These are phyloP conservation scores for Engystomops pustulosus DNA, from an alignment of 2,113 vertebrate species.

Conservation along the genomic window DNA sequence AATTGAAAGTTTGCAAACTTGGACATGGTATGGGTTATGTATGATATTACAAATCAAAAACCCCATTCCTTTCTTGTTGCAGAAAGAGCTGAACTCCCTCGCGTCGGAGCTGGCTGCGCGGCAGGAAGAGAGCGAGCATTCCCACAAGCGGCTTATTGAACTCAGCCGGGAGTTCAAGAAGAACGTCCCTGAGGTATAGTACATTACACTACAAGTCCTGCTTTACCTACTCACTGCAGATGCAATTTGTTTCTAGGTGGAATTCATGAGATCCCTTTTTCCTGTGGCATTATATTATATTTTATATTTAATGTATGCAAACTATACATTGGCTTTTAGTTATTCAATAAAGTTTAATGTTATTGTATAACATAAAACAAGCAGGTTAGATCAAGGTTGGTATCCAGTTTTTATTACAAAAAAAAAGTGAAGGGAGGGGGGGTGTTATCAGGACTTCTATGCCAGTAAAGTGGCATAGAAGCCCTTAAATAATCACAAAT, in stretches of 20 bases:
- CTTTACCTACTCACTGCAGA: constrained; percentile 18
- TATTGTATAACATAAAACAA: no score
- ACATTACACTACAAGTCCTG: constrained; percentile 40
- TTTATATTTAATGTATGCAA: no score
- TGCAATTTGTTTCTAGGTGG: constrained; percentile 14
- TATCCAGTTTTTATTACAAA: no score
- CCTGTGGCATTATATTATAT: background rate
- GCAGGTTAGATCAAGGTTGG: no score
- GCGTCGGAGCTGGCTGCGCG: constrained; percentile 82
- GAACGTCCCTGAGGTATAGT: constrained; percentile 92
- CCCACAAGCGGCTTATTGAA: constrained; percentile 93
- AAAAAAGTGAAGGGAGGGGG: no score
- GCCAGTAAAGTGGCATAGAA: no score
- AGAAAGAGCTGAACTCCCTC: constrained; percentile 90
- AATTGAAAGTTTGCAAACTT: constrained; percentile 77
- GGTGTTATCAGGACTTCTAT: no score
- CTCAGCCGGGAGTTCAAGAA: constrained; percentile 94
- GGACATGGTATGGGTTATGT: constrained; percentile 66
- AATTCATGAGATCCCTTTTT: background rate
- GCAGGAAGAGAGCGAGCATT: constrained; percentile 82
- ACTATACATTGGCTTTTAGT: background rate
- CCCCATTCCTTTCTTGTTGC: constrained; percentile 71
- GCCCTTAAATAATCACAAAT: no score
- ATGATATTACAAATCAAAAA: constrained; percentile 55
- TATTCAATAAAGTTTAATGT: no score